phyloP scores from a whole-genome alignment of 2,797 vertebrate genomes.

The Cryptoblepharus egeriae region DNA sequence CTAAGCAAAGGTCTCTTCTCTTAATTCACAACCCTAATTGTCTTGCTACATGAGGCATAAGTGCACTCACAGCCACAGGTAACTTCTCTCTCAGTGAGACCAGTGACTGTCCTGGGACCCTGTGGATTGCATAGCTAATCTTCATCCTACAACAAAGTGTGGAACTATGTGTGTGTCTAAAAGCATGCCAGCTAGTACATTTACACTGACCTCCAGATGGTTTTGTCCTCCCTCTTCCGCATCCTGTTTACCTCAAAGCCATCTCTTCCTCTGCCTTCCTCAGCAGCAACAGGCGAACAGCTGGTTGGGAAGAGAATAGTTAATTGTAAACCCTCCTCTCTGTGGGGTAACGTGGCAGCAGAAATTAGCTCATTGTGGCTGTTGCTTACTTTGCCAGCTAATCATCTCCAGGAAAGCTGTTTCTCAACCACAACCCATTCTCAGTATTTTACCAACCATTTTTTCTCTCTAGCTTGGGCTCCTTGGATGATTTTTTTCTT shows the following conservation, averaged over 20 bases:
- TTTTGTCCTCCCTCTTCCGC: neutral
- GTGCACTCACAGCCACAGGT: neutral
- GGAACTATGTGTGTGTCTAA: neutral
- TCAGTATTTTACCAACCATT: neutral
- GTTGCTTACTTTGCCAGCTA: constrained; percentile 15
- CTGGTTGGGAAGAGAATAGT: constrained; percentile 8
- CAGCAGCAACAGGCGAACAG: neutral
- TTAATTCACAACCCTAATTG: neutral
- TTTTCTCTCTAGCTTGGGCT: neutral
- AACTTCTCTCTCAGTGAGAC: neutral
- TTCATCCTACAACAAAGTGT: neutral
- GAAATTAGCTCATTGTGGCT: constrained; percentile 22
- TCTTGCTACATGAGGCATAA: neutral
- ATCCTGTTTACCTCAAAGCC: constrained; percentile 21
- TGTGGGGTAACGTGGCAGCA: constrained; percentile 29
- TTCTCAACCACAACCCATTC: neutral
- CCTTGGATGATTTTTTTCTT: neutral
- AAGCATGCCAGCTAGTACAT: neutral
- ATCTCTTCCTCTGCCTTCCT: neutral
- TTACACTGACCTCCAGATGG: neutral
- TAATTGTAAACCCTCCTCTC: constrained; percentile 31
- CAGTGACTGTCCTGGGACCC: neutral
- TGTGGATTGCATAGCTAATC: neutral
- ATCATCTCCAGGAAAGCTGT: constrained; percentile 28
- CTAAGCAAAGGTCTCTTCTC: neutral